Conservation (phyloP, 2,888 invertebrate genomes). For the Portevinia maculata region DNA sequence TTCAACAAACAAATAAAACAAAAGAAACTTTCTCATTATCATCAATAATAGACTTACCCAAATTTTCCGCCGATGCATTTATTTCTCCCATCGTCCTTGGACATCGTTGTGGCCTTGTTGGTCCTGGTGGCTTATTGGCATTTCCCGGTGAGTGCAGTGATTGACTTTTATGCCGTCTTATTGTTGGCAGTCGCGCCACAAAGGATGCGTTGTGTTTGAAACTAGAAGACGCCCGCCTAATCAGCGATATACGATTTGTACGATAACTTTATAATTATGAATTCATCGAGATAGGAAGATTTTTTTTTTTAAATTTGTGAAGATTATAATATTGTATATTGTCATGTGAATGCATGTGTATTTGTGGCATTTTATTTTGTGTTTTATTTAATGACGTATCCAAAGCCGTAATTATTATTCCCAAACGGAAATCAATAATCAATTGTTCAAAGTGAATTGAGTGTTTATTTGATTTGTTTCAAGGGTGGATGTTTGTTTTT, state of each 20-base stretch:
- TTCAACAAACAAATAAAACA: constrained; percentile 42
- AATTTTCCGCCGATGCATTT: constrained; percentile 89
- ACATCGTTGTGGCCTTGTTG: constrained; percentile 82
- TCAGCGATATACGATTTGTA: constrained; percentile 79
- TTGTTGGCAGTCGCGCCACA: constrained; percentile 94
- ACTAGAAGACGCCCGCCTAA: constrained; percentile 90
- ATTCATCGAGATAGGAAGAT: constrained; percentile 62
- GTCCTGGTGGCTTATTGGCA: constrained; percentile 79
- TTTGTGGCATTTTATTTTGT: constrained; percentile 32
- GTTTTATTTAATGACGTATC: constrained; percentile 29
- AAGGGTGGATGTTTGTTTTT: constrained; percentile 35
- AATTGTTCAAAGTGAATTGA: constrained; percentile 11
- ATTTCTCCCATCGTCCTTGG: constrained; percentile 87
- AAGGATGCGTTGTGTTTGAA: constrained; percentile 97
- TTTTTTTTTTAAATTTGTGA: constrained; percentile 59
- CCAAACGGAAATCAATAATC: constrained; percentile 49
- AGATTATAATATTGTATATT: constrained; percentile 51
- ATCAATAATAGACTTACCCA: constrained; percentile 84
- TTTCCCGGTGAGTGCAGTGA: constrained; percentile 89
- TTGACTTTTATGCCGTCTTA: constrained; percentile 91
- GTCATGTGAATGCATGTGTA: constrained; percentile 12
- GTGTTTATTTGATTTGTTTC: constrained; percentile 35
- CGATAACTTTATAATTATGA: constrained; percentile 76
- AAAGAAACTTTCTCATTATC: constrained; percentile 25
- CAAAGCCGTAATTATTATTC: constrained; percentile 38